Evolutionary conservation across 2,888 invertebrate species (phyloP).

Genomic region (Nemapogon koenigi): DNA sequence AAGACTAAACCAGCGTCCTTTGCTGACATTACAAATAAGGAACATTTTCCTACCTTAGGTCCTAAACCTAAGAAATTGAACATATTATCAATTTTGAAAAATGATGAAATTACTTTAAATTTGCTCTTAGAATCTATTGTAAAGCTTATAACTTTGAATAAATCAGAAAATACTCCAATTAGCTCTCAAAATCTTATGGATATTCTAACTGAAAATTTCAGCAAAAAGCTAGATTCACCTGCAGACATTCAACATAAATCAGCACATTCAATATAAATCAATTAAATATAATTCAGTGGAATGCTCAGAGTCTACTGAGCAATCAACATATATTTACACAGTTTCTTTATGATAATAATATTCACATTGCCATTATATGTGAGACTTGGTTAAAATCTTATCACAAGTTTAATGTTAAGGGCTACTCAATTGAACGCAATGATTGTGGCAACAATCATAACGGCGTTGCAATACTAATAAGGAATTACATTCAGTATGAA

Average conservation of each 20-base stretch:
- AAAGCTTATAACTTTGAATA: background rate
- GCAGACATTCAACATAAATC: too few species aligned
- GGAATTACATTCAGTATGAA: too few species aligned
- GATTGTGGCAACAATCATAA: too few species aligned
- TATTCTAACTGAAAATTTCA: background rate
- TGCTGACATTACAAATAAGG: too few species aligned
- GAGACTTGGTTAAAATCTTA: slow-evolving; percentile 5
- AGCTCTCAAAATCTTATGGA: background rate
- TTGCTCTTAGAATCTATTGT: too few species aligned
- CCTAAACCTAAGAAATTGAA: too few species aligned
- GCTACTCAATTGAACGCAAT: background rate
- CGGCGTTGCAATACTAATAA: too few species aligned
- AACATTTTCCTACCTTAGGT: too few species aligned
- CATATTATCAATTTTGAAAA: too few species aligned
- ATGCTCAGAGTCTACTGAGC: slow-evolving; percentile 2
- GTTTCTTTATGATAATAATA: background rate
- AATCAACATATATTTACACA: slow-evolving; percentile 3
- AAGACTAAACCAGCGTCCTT: background rate
- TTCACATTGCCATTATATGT: slow-evolving; percentile 1
- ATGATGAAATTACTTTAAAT: too few species aligned
- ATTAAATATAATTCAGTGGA: slow-evolving; percentile 1
- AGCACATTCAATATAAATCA: background rate
- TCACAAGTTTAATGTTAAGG: background rate
- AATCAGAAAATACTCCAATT: background rate
- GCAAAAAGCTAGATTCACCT: too few species aligned